These are phyloP conservation scores for Arctocebus calabarensis DNA, from an alignment of 2,797 vertebrate genomes.

Conservation along the genomic window DNA sequence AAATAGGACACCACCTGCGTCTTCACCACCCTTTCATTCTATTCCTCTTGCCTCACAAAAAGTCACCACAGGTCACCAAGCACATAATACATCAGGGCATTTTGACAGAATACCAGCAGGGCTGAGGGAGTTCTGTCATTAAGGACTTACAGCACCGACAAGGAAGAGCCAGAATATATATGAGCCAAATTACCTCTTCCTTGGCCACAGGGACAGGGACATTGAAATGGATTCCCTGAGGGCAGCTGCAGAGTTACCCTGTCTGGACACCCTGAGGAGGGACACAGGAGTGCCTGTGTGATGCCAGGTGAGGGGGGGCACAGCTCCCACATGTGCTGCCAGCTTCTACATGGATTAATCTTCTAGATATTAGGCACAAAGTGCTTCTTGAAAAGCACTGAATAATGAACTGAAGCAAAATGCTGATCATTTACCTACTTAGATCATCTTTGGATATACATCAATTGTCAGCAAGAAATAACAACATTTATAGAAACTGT, in stretches of 20 bases:
- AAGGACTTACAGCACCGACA: conserved; percentile 59
- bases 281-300: not conserved
- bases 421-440: conserved; percentile 46
- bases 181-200: conserved; percentile 72
- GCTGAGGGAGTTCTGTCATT: conserved; percentile 61
- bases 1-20: not conserved
- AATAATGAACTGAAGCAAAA: conserved; percentile 57
- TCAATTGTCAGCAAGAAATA: conserved; percentile 59
- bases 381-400: not conserved
- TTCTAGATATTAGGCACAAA: not conserved
- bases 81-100: conserved; percentile 65
- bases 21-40: not conserved
- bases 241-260: not conserved
- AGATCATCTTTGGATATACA: not conserved
- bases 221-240: conserved; percentile 59
- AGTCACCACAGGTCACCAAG: conserved; percentile 72
- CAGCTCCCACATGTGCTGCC: not conserved
- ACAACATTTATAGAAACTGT: conserved; percentile 58
- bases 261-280: conserved; percentile 4
- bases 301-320: not conserved
- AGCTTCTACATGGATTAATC: not conserved
- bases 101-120: conserved; percentile 73
- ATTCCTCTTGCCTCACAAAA: conserved; percentile 28
- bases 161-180: conserved; percentile 69
- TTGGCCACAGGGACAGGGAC: conserved; percentile 62